A percentile compares a stretch with the other conserved stretches of the same genome.
Evolutionary conservation across 2,888 invertebrate genomes (phyloP).

Genomic region (Heliconius aoede): DNA sequence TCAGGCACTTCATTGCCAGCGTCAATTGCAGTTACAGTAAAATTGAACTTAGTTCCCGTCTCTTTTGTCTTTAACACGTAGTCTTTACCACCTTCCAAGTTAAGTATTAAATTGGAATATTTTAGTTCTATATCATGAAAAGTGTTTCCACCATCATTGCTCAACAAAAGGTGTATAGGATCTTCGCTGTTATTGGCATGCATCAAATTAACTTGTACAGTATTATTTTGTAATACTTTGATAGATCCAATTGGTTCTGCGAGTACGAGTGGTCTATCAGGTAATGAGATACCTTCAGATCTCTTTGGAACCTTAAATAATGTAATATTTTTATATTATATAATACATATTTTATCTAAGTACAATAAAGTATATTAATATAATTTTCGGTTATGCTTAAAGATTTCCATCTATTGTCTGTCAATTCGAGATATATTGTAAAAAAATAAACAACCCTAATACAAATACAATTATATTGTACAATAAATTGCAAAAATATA

Average conservation of each 20-base stretch:
- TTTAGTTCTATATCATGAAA: slow-evolving; percentile 71
- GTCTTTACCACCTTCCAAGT: slow-evolving; percentile 73
- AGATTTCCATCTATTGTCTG: neutral
- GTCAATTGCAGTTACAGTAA: slow-evolving; percentile 70
- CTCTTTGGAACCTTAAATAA: slow-evolving; percentile 51
- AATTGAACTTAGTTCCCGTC: slow-evolving; percentile 77
- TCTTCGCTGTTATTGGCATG: slow-evolving; percentile 68
- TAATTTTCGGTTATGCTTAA: neutral
- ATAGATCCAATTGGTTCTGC: slow-evolving; percentile 76
- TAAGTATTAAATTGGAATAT: slow-evolving; percentile 71
- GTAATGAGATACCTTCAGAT: slow-evolving; percentile 55
- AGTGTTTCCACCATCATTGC: slow-evolving; percentile 70
- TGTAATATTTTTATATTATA: neutral
- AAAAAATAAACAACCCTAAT: too few species aligned
- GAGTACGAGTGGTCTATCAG: slow-evolving; percentile 62
- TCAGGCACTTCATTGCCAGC: slow-evolving; percentile 52
- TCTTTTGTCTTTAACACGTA: slow-evolving; percentile 78
- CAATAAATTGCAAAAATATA: too few species aligned
- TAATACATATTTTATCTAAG: neutral
- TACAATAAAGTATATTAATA: neutral
- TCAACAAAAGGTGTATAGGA: slow-evolving; percentile 72
- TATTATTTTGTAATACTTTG: slow-evolving; percentile 76
- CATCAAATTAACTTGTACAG: slow-evolving; percentile 76
- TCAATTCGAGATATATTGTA: neutral
- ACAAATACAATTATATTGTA: too few species aligned